A percentile compares a stretch with the other conserved stretches of the same genome.
phyloP scores from a whole-genome alignment of 1,140 invertebrate genomes.

The Halesus radiatus region DNA sequence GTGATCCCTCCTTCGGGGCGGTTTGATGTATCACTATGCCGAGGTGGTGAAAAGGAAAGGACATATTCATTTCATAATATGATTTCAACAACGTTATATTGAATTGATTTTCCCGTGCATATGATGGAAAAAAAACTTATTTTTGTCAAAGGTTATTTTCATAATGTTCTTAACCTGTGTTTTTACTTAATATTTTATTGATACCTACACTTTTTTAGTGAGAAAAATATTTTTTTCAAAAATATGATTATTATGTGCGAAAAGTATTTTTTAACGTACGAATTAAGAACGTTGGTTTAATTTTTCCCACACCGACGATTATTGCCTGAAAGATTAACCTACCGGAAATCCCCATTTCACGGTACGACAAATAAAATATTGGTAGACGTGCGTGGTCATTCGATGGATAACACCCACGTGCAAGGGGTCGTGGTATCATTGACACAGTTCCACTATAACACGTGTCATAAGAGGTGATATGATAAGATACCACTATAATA shows the following conservation, averaged over 20 bases:
- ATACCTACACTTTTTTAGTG: no score
- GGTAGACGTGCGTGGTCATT: background rate
- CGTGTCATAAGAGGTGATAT: background rate
- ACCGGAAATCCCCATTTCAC: background rate
- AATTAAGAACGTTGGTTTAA: no score
- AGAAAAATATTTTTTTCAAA: no score
- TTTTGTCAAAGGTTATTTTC: no score
- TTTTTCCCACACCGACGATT: background rate
- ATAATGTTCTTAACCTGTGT: no score
- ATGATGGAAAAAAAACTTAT: no score
- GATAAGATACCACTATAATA: no score
- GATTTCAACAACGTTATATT: no score
- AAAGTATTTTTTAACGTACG: no score
- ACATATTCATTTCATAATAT: conserved; percentile 26
- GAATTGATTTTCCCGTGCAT: no score
- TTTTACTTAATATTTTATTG: no score
- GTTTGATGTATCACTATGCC: conserved; percentile 36
- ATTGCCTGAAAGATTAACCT: background rate
- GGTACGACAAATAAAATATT: conserved; percentile 3
- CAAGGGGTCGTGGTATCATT: background rate
- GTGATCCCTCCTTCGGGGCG: conserved; percentile 10
- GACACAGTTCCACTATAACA: background rate
- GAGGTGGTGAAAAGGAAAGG: conserved; percentile 23
- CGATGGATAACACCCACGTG: background rate
- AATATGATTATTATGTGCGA: no score